phyloP scores from a whole-genome alignment of 2,113 vertebrate genomes.

The Polyodon spathula region DNA sequence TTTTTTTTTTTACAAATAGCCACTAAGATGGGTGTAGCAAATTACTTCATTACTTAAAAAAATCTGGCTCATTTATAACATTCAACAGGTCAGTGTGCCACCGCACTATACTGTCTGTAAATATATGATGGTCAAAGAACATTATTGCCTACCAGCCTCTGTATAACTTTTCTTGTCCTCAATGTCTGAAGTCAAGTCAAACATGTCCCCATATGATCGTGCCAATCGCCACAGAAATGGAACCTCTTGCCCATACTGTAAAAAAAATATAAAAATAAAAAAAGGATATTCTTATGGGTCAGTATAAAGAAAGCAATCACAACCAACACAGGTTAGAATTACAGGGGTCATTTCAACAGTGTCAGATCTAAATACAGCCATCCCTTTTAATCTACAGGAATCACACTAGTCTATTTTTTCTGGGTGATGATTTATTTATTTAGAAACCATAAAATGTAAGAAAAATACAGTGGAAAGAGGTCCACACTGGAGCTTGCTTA shows the following conservation, averaged over 20 bases:
- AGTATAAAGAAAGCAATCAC: too few species aligned
- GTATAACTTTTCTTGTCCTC: slow-evolving; percentile 77
- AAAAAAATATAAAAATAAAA: slow-evolving; percentile 12
- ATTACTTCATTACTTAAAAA: background rate
- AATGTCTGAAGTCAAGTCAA: slow-evolving; percentile 58
- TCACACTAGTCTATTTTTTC: too few species aligned
- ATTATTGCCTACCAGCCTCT: slow-evolving; percentile 58
- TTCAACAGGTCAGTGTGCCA: background rate
- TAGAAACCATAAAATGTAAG: too few species aligned
- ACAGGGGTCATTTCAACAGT: too few species aligned
- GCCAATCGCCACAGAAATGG: slow-evolving; percentile 79
- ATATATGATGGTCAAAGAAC: too few species aligned
- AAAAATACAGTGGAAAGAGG: too few species aligned
- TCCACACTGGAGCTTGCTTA: too few species aligned
- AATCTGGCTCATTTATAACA: background rate
- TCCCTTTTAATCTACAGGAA: too few species aligned
- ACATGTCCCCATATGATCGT: slow-evolving; percentile 78
- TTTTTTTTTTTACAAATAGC: slow-evolving; percentile 1
- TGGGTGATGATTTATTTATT: too few species aligned
- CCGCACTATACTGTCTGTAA: background rate
- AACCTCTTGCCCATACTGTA: slow-evolving; percentile 67
- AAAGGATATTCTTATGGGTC: background rate
- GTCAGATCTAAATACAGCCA: too few species aligned
- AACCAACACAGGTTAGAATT: too few species aligned
- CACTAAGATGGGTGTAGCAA: background rate